These are phyloP conservation scores for Monochamus saltuarius DNA, from an alignment of 1,140 invertebrate species.

Conservation along the genomic window DNA sequence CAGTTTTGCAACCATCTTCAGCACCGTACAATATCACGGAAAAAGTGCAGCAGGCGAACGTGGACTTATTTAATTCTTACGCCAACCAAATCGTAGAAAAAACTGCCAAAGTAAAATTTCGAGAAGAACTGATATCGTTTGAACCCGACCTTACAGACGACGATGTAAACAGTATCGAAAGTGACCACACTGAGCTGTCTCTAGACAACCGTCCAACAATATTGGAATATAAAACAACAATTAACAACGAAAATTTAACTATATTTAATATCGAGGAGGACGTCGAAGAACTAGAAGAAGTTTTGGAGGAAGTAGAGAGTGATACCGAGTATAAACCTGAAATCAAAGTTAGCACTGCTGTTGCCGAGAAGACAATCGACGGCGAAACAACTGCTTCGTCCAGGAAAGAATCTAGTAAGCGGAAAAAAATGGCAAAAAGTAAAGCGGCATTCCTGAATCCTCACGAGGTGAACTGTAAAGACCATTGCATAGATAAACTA, in stretches of 20 bases:
- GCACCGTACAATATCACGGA: constrained; percentile 49
- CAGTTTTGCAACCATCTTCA: constrained; percentile 48
- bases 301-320: constrained; percentile 21
- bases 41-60: constrained; percentile 48
- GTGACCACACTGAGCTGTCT: constrained; percentile 37
- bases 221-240: constrained; percentile 19
- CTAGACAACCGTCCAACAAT: neutral
- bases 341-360: neutral
- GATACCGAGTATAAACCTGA: neutral
- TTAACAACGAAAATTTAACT: constrained; percentile 37
- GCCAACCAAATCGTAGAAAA: constrained; percentile 22
- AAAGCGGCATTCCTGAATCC: constrained; percentile 4
- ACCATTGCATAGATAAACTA: constrained; percentile 47
- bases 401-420: constrained; percentile 7
- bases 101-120: constrained; percentile 44
- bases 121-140: constrained; percentile 46
- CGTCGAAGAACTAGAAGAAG: constrained; percentile 22
- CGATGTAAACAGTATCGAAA: constrained; percentile 49
- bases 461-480: constrained; percentile 42
- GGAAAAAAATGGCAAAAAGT: constrained; percentile 14
- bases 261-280: neutral
- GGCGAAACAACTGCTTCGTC: neutral
- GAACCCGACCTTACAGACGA: constrained; percentile 50
- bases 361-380: neutral
- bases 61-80: constrained; percentile 39